These are phyloP conservation scores for Cryptus viduatorius DNA, from an alignment of 2,888 invertebrate species.

Conservation along the genomic window DNA sequence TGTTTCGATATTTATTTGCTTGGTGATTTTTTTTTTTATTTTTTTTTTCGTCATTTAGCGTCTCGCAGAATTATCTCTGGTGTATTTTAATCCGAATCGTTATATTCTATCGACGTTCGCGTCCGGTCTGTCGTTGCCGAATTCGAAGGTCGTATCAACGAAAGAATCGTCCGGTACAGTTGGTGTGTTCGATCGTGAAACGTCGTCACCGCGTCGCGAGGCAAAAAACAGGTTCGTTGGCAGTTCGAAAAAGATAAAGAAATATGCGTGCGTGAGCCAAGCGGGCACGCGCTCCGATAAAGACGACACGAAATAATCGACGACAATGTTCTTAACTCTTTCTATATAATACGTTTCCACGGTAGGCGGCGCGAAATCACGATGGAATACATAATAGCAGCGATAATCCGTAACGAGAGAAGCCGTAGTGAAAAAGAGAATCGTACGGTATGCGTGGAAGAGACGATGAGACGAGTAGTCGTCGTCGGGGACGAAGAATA, in stretches of 20 bases:
- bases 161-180: slow-evolving; percentile 24
- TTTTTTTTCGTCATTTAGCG: slow-evolving; percentile 4
- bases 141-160: slow-evolving; percentile 41
- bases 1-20: background rate
- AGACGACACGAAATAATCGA: slow-evolving; percentile 27
- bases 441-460: slow-evolving; percentile 36
- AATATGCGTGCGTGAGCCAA: slow-evolving; percentile 37
- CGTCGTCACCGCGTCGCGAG: slow-evolving; percentile 7
- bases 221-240: slow-evolving; percentile 44
- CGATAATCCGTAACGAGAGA: slow-evolving; percentile 43
- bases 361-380: slow-evolving; percentile 19
- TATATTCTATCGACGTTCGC: slow-evolving; percentile 36
- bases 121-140: slow-evolving; percentile 28
- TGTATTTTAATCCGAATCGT: slow-evolving; percentile 16
- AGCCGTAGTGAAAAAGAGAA: slow-evolving; percentile 2
- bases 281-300: slow-evolving; percentile 37
- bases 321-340: slow-evolving; percentile 1
- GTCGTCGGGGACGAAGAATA: slow-evolving; percentile 16
- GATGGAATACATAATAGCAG: slow-evolving; percentile 6
- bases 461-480: slow-evolving; percentile 17
- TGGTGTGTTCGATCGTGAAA: slow-evolving; percentile 21
- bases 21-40: slow-evolving; percentile 16
- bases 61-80: slow-evolving; percentile 2
- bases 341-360: background rate
- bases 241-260: slow-evolving; percentile 10